These are phyloP conservation scores for Acanthurus leucopareius DNA, from an alignment of 2,797 vertebrate genomes.

Conservation along the genomic window DNA sequence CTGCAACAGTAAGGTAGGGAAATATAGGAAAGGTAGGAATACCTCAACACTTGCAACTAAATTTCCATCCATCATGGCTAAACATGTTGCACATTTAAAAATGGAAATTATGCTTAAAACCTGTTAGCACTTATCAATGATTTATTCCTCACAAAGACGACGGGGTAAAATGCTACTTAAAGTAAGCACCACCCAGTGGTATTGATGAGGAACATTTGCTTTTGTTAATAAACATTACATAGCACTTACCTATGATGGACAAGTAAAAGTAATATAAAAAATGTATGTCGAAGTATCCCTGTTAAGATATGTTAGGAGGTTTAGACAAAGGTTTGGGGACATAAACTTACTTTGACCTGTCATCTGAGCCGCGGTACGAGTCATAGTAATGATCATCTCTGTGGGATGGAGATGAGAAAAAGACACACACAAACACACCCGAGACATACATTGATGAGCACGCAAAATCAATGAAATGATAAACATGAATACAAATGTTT, in stretches of 20 bases:
- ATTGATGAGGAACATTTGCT: conserved; percentile 29
- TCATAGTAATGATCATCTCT: conserved; percentile 90
- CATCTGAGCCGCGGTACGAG: conserved; percentile 88
- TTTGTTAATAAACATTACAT: conserved; percentile 4
- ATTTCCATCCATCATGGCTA: conserved; percentile 13
- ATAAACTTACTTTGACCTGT: conserved; percentile 87
- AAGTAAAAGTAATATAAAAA: conserved; percentile 16
- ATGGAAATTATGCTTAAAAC: conserved; percentile 16
- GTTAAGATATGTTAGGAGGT: conserved; percentile 28
- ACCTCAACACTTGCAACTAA: conserved; percentile 55
- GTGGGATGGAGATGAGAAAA: conserved; percentile 78
- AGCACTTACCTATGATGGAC: background rate
- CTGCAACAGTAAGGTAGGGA: background rate
- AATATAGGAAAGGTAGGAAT: conserved; percentile 48
- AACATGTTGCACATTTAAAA: conserved; percentile 9
- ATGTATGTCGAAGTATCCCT: conserved; percentile 63
- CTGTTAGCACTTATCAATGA: background rate
- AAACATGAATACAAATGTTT: conserved; percentile 52
- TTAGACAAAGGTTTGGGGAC: conserved; percentile 53
- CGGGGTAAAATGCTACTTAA: conserved; percentile 23
- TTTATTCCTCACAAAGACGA: conserved; percentile 33
- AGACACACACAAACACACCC: conserved; percentile 69
- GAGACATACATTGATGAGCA: conserved; percentile 75
- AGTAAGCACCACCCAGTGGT: conserved; percentile 16
- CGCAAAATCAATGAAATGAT: conserved; percentile 69